Conservation (phyloP, 2,888 invertebrate species). For the Tetragonisca angustula region DNA sequence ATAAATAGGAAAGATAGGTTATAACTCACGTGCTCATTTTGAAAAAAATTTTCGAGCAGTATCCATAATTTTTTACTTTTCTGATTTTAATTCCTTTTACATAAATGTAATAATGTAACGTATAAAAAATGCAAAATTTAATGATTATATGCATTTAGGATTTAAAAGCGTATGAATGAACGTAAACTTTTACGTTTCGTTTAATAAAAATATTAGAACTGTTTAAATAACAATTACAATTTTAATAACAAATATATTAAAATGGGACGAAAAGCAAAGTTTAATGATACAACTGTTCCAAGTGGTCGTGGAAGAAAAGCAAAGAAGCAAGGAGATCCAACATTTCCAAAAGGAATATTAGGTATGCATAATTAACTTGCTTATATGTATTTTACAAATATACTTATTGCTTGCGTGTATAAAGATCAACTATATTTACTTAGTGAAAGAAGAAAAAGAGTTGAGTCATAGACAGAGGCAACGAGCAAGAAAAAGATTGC, state of each 20-base stretch:
- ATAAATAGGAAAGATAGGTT: constrained; percentile 38
- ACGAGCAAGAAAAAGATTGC: constrained; percentile 86
- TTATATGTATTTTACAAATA: neutral
- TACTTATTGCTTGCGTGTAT: neutral
- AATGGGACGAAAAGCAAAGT: constrained; percentile 95
- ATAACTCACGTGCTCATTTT: constrained; percentile 39
- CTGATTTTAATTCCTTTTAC: neutral
- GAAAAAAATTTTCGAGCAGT: neutral
- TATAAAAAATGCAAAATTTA: neutral
- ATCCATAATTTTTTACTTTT: neutral
- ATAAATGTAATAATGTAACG: neutral
- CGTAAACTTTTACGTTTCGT: neutral
- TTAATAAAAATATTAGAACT: neutral
- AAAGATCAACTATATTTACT: neutral
- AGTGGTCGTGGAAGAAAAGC: constrained; percentile 95
- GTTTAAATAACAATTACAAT: neutral
- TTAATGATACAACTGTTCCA: constrained; percentile 89
- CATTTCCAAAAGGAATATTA: constrained; percentile 86
- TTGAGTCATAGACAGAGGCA: constrained; percentile 90
- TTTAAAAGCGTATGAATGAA: neutral
- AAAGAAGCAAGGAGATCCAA: constrained; percentile 93
- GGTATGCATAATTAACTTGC: constrained; percentile 79
- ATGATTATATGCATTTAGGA: neutral
- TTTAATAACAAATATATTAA: neutral
- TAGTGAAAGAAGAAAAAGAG: constrained; percentile 85